A percentile compares a stretch with the other conserved stretches of the same genome.
These are phyloP conservation scores for Leucopsar rothschildi DNA, from an alignment of 2,113 vertebrate genomes.

Conservation along the genomic window DNA sequence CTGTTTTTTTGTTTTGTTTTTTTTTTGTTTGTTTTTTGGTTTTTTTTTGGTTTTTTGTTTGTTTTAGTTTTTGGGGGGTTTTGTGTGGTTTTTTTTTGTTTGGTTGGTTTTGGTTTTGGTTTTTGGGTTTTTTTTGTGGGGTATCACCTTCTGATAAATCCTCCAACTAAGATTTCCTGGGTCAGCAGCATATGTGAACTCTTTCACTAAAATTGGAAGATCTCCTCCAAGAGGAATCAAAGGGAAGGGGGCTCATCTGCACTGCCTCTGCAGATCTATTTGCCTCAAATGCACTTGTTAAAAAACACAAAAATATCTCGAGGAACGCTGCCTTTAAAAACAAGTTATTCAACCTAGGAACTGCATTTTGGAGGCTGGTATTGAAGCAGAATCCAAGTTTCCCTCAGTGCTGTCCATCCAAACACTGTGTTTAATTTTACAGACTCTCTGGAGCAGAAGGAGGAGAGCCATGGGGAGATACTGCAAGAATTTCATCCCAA, in stretches of 20 bases:
- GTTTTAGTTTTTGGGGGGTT: too few species aligned
- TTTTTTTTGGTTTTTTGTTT: too few species aligned
- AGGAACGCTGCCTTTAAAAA: conserved; percentile 28
- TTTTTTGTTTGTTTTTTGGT: too few species aligned
- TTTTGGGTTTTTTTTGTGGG: background rate
- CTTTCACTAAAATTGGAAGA: background rate
- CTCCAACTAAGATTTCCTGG: background rate
- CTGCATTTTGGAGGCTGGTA: conserved; percentile 12
- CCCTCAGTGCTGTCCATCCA: background rate
- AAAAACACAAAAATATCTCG: background rate
- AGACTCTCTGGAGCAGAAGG: background rate
- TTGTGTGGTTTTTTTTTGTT: too few species aligned
- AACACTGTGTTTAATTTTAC: background rate
- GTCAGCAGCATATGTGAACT: background rate
- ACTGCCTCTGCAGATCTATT: background rate
- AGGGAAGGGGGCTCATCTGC: background rate
- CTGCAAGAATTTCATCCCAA: background rate
- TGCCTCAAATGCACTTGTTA: conserved; percentile 20
- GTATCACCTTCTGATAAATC: background rate
- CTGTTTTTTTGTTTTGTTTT: too few species aligned
- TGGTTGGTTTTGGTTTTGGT: too few species aligned
- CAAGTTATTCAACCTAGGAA: conserved; percentile 5
- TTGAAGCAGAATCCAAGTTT: conserved; percentile 2
- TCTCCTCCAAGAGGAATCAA: background rate
- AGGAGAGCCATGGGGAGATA: background rate